Evolutionary conservation across 2,113 vertebrate species (phyloP).

Genomic region (Scophthalmus maximus): DNA sequence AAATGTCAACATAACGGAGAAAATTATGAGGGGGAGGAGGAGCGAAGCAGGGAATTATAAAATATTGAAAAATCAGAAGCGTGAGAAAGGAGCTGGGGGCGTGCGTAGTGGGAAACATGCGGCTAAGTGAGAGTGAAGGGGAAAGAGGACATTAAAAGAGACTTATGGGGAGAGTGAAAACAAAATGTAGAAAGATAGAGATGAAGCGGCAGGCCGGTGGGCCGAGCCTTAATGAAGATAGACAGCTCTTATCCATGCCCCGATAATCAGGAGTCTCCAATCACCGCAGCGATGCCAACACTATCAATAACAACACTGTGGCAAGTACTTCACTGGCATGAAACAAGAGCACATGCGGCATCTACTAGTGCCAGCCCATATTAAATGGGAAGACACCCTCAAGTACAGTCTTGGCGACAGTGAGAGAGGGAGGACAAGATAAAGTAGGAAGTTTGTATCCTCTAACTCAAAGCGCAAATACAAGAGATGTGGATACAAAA

Average conservation of each 20-base stretch:
- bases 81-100: conserved; percentile 55
- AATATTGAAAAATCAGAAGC: conserved; percentile 76
- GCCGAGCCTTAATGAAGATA: conserved; percentile 74
- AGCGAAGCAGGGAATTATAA: conserved; percentile 69
- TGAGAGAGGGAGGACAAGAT: conserved; percentile 22
- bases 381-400: conserved; percentile 65
- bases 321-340: conserved; percentile 54
- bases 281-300: conserved; percentile 45
- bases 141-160: conserved; percentile 66
- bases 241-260: conserved; percentile 66
- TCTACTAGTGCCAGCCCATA: conserved; percentile 67
- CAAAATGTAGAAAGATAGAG: conserved; percentile 50
- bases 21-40: conserved; percentile 61
- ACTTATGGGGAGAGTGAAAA: conserved; percentile 50
- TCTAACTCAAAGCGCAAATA: conserved; percentile 48
- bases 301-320: conserved; percentile 68
- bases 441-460: conserved; percentile 38
- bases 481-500: conserved; percentile 24
- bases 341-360: conserved; percentile 53
- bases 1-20: conserved; percentile 69
- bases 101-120: conserved; percentile 53
- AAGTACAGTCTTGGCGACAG: conserved; percentile 21
- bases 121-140: conserved; percentile 66
- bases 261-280: conserved; percentile 69
- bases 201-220: conserved; percentile 30